Evolutionary conservation across 2,113 vertebrate species (phyloP), one percentile per base, ranked within the genome.

Genomic region (Poeciliopsis turrubarensis): DNA sequence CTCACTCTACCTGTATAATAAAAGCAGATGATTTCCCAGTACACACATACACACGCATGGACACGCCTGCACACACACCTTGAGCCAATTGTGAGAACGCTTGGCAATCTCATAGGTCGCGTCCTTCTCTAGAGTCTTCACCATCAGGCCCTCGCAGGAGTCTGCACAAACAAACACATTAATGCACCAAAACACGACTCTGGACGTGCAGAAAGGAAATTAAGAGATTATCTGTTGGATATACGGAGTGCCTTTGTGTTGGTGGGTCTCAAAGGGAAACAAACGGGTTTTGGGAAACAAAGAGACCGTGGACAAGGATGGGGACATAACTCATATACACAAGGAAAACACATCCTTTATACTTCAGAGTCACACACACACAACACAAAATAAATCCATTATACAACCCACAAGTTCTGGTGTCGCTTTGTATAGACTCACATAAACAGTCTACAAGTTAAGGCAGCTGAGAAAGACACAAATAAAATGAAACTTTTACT

Each of bases 71-170:
- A 54, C 67, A 80, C 78, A 54, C 80, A 98, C 97, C 96, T 97
- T 98, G 44, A 97, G 94, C 97, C 97, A 98, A 81, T 97, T 98
- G 87, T 96, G 97, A 0, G 97, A 97, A 22, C 97, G 94, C 84
- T 97, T 98, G 32, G 97, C 97, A 3, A 97, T 97, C 92, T 97
- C 97, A 11, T 98, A 98, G 27, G 97, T 97, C 72, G 97, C 96
- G 1, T 97, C 92, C 19, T 95, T 94, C 26, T 97, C 96, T 77
- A 97, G 87, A 19, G 96, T 97, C 80, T 97, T 98, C 79, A 98
- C 95, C 97, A 97, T 98, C 13, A 98, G 93, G 2, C 97, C 97
- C 85, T 97, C 97, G 0, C 97, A 97, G 22, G 97, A 98, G 79
- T 97, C 97, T 98, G 83, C 29, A 82, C 34, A 71, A 44, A 82